These are phyloP conservation scores for Formica aserva DNA, from an alignment of 2,888 invertebrate species.

Conservation along the genomic window DNA sequence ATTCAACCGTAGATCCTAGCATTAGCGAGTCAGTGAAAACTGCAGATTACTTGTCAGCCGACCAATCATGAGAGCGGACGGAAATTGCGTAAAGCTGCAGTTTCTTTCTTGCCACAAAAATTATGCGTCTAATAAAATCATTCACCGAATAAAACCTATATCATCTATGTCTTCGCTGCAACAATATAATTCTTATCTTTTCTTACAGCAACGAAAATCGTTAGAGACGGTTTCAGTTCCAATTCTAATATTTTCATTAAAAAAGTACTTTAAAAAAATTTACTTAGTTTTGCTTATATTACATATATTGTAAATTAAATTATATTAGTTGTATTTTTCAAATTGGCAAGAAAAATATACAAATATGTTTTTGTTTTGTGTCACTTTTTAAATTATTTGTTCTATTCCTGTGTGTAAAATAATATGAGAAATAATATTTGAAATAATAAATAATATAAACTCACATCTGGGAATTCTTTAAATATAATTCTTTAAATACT, in stretches of 20 bases:
- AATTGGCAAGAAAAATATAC: not conserved
- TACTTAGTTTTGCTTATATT: too few species aligned
- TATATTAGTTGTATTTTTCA: not conserved
- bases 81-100: slow-evolving; percentile 54
- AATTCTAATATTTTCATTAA: not conserved
- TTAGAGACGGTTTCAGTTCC: not conserved
- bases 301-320: too few species aligned
- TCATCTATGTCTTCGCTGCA: not conserved
- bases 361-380: not conserved
- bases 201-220: not conserved
- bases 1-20: slow-evolving; percentile 59
- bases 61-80: slow-evolving; percentile 44
- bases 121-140: slow-evolving; percentile 50
- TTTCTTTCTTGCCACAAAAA: slow-evolving; percentile 38
- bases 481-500: not conserved
- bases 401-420: not conserved
- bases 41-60: slow-evolving; percentile 61
- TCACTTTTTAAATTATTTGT: not conserved
- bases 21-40: slow-evolving; percentile 53
- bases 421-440: not conserved
- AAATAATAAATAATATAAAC: not conserved
- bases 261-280: not conserved
- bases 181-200: slow-evolving; percentile 2
- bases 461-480: not conserved
- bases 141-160: slow-evolving; percentile 26